Conservation (phyloP, 2,113 vertebrate species). For the Lagopus leucura region DNA sequence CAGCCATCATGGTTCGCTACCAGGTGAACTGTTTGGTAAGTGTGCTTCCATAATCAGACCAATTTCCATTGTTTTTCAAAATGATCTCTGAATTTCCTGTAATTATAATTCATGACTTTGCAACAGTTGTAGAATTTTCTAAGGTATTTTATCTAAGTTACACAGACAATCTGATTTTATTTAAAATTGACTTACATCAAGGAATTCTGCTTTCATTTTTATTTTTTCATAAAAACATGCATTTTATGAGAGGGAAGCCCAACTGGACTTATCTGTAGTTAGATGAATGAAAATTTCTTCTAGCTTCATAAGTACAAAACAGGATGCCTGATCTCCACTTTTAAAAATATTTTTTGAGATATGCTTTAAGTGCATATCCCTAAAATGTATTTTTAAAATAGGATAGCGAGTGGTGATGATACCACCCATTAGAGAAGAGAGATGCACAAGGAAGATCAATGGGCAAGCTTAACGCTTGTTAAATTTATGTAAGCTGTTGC, state of each 20-base stretch:
- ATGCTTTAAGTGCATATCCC: neutral
- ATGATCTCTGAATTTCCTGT: neutral
- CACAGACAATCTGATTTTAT: neutral
- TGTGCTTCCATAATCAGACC: neutral
- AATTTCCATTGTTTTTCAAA: neutral
- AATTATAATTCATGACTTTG: neutral
- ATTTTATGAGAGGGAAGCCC: neutral
- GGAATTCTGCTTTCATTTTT: neutral
- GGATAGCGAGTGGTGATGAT: neutral
- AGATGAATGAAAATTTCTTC: neutral
- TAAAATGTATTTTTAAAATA: neutral
- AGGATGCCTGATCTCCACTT: neutral
- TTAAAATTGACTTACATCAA: neutral
- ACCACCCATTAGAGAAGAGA: neutral
- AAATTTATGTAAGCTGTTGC: neutral
- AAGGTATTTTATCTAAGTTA: neutral
- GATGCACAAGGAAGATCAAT: accelerated
- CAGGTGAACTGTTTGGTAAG: neutral
- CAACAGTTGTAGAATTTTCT: neutral
- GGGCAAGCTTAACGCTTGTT: neutral
- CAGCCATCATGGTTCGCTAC: neutral
- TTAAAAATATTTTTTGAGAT: neutral
- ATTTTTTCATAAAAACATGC: neutral
- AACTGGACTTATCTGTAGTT: neutral
- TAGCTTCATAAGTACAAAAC: neutral